phyloP scores from a whole-genome alignment of 2,888 invertebrate genomes.

The Chesias legatella region DNA sequence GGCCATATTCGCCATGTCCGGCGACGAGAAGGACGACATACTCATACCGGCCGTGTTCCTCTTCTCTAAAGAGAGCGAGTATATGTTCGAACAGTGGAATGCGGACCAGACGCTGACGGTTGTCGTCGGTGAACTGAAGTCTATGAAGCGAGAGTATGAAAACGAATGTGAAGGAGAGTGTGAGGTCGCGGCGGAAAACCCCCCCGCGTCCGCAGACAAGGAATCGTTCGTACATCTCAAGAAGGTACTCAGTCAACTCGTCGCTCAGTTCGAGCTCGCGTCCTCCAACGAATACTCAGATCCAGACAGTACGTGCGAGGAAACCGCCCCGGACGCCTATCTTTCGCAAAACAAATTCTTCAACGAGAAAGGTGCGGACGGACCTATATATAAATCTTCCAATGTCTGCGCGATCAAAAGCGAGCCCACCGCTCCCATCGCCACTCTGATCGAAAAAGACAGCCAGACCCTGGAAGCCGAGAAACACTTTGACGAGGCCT shows the following conservation, averaged over 20 bases:
- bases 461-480: conserved; percentile 3
- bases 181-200: conserved; percentile 36
- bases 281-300: conserved; percentile 45
- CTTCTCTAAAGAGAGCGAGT: conserved; percentile 87
- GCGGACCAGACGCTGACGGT: conserved; percentile 79
- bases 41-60: conserved; percentile 95
- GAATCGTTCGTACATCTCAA: conserved; percentile 65
- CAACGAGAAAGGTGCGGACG: conserved; percentile 28
- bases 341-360: conserved; percentile 35
- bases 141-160: conserved; percentile 50
- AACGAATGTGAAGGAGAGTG: conserved; percentile 48
- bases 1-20: conserved; percentile 97
- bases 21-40: conserved; percentile 93
- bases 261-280: conserved; percentile 61
- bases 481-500: conserved; percentile 16
- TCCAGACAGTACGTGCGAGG: conserved; percentile 30
- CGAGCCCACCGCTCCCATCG: conserved; percentile 7
- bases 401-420: conserved; percentile 15
- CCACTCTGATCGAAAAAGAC: conserved; percentile 9
- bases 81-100: conserved; percentile 82
- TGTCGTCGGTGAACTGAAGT: conserved; percentile 72
- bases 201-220: conserved; percentile 37
- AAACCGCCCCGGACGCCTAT: conserved; percentile 28
- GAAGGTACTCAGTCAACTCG: conserved; percentile 64
- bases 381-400: conserved; percentile 10